phyloP scores from a whole-genome alignment of 2,113 vertebrate genomes.

The Lophochroa leadbeateri region DNA sequence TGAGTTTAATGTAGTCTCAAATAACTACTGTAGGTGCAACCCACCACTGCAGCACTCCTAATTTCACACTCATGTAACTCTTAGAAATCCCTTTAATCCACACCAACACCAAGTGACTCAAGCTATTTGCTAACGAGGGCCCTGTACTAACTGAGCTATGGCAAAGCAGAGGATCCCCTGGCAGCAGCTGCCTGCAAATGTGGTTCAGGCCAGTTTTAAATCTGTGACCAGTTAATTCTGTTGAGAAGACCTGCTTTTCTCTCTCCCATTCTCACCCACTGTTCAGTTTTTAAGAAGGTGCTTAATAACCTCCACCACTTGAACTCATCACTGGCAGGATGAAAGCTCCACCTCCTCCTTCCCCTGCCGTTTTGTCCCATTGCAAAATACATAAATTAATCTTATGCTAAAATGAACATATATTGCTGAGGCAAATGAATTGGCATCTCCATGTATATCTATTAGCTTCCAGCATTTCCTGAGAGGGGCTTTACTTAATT shows the following conservation, averaged over 20 bases:
- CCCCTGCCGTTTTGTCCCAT: not conserved
- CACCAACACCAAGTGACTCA: not conserved
- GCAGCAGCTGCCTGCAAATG: not conserved
- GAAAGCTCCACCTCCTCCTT: not conserved
- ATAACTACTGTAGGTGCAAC: accelerated
- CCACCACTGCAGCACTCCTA: not conserved
- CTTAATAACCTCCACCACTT: not conserved
- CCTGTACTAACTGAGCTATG: not conserved
- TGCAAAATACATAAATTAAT: slow-evolving; percentile 26
- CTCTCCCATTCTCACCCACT: not conserved
- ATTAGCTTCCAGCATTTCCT: slow-evolving; percentile 39
- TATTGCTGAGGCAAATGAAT: slow-evolving; percentile 33
- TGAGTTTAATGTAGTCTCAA: not conserved
- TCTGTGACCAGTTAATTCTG: not conserved
- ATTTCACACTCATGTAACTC: not conserved
- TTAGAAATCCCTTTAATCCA: not conserved
- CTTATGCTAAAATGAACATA: slow-evolving; percentile 38
- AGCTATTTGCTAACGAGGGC: not conserved
- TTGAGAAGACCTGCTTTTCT: not conserved
- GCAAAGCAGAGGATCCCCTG: not conserved
- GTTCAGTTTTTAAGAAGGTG: not conserved
- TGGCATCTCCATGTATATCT: not conserved
- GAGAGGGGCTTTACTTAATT: slow-evolving; percentile 51
- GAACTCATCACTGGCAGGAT: not conserved
- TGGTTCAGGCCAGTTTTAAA: not conserved